Evolutionary conservation across 2,113 vertebrate genomes (phyloP).

Genomic region (Apaloderma vittatum): DNA sequence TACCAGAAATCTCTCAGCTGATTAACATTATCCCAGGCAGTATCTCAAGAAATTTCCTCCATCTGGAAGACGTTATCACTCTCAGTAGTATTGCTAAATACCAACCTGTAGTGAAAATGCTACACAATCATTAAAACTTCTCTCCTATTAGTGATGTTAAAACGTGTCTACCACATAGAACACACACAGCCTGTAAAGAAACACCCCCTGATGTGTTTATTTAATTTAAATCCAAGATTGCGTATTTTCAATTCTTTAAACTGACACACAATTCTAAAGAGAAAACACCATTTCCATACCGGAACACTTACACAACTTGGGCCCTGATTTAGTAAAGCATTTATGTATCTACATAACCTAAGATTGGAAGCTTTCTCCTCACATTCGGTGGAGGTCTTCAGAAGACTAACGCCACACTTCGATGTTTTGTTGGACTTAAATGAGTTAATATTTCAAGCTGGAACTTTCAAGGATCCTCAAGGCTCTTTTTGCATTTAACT

Average conservation of each 20-base stretch:
- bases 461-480: background rate
- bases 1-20: background rate
- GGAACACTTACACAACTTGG: background rate
- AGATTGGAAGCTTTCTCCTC: background rate
- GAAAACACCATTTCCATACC: background rate
- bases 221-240: background rate
- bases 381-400: background rate
- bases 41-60: background rate
- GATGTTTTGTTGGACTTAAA: background rate
- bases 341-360: background rate
- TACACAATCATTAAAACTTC: background rate
- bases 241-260: background rate
- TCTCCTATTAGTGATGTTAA: background rate
- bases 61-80: background rate
- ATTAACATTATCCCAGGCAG: background rate
- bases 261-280: background rate
- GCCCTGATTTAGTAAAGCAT: background rate
- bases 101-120: background rate
- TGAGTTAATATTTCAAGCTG: background rate
- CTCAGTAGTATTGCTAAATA: background rate
- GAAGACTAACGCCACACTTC: background rate
- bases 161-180: accelerated
- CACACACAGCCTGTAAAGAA: background rate
- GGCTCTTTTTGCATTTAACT: background rate
- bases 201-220: background rate